Conservation (phyloP, 1,140 invertebrate genomes). For the Manduca sexta region DNA sequence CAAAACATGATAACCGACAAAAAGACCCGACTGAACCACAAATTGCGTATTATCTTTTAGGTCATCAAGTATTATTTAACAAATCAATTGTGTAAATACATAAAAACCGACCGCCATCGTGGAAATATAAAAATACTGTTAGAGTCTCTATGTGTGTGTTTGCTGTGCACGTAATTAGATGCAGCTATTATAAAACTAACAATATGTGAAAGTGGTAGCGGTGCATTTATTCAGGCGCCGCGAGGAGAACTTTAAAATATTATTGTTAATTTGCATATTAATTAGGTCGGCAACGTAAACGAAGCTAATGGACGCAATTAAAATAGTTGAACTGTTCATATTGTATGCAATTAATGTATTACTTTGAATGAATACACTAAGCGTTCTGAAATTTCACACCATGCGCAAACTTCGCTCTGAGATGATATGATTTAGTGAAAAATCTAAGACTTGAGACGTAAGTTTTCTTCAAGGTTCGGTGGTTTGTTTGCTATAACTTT, state of each 20-base stretch:
- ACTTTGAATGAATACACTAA: background rate
- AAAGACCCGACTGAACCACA: no score
- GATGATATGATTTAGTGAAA: no score
- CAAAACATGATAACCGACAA: no score
- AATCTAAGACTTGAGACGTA: no score
- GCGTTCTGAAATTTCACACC: background rate
- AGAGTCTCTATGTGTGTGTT: background rate
- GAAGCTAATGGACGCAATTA: slow-evolving; percentile 34
- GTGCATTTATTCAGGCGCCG: slow-evolving; percentile 9
- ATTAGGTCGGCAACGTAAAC: slow-evolving; percentile 33
- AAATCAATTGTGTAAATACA: no score
- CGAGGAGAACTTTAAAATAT: slow-evolving; percentile 29
- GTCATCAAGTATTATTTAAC: no score
- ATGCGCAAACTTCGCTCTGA: no score
- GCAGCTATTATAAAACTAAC: slow-evolving; percentile 6
- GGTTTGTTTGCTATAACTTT: no score
- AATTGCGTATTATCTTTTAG: no score
- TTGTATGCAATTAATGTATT: slow-evolving; percentile 25
- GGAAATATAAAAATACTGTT: no score
- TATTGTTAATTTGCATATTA: slow-evolving; percentile 39
- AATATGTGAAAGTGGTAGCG: slow-evolving; percentile 9
- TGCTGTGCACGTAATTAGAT: background rate
- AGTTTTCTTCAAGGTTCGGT: no score
- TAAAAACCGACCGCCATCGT: no score
- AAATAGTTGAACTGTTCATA: slow-evolving; percentile 35